These are phyloP conservation scores for Siniperca undulata DNA, from an alignment of 2,797 vertebrate genomes.

Conservation along the genomic window DNA sequence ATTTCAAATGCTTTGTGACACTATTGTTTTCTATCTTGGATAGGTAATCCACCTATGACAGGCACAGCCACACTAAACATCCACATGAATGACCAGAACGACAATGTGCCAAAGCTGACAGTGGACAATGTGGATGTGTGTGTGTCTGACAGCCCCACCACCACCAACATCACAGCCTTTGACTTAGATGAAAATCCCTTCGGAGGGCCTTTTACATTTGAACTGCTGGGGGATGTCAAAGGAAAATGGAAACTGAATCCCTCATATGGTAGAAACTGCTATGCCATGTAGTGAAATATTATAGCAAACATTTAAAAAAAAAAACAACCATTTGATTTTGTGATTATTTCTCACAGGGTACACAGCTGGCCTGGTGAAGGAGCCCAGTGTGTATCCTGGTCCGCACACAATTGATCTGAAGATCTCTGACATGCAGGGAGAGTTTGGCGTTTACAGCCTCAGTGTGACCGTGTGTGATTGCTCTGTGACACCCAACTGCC, in stretches of 20 bases:
- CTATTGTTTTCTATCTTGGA: background rate
- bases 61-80: conserved; percentile 77
- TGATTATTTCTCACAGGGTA: conserved; percentile 53
- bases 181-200: conserved; percentile 76
- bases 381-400: conserved; percentile 50
- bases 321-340: background rate
- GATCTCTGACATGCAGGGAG: conserved; percentile 77
- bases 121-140: conserved; percentile 64
- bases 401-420: conserved; percentile 68
- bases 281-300: background rate
- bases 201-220: conserved; percentile 79
- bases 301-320: background rate
- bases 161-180: conserved; percentile 69
- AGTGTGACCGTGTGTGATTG: conserved; percentile 76
- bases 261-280: conserved; percentile 64
- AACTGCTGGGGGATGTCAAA: conserved; percentile 68
- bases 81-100: conserved; percentile 77
- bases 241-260: conserved; percentile 74
- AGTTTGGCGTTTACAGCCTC: conserved; percentile 65
- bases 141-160: conserved; percentile 55
- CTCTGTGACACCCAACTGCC: conserved; percentile 58
- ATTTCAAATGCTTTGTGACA: background rate
- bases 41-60: conserved; percentile 77
- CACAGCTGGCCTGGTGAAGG: conserved; percentile 73
- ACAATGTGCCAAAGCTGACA: conserved; percentile 70